These are phyloP conservation scores for Mellivora capensis DNA, from an alignment of 2,113 vertebrate genomes.

Conservation along the genomic window DNA sequence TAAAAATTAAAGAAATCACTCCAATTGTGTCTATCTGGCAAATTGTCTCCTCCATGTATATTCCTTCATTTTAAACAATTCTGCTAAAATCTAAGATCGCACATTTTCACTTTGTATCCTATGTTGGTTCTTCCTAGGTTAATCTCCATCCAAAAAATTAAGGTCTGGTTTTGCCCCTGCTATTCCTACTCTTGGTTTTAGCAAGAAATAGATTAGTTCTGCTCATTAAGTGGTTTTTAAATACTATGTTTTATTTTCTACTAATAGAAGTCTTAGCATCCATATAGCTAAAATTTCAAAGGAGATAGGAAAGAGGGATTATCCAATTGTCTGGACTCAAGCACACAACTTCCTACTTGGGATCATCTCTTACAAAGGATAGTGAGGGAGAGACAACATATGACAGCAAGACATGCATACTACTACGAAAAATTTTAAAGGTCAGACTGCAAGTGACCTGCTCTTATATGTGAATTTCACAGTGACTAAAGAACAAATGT, in stretches of 20 bases:
- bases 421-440: constrained; percentile 58
- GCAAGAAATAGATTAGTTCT: not conserved
- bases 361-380: constrained; percentile 48
- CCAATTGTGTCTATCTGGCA: not conserved
- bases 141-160: not conserved
- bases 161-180: not conserved
- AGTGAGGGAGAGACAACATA: constrained; percentile 20
- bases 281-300: not conserved
- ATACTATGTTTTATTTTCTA: constrained; percentile 1
- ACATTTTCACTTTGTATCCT: not conserved
- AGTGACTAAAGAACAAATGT: constrained; percentile 46
- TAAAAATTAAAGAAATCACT: not conserved
- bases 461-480: constrained; percentile 43
- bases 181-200: not conserved
- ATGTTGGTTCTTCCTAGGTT: not conserved
- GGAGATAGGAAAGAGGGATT: not conserved
- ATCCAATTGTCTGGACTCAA: not conserved
- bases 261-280: not conserved
- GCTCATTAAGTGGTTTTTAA: not conserved
- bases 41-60: not conserved
- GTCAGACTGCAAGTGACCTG: constrained; percentile 67
- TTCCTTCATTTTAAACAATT: not conserved
- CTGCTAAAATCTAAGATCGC: not conserved
- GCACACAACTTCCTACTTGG: constrained; percentile 45
- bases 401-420: constrained; percentile 60